Evolutionary conservation across 30 jellyfish, hydroid and myxozoan genomes (phyloP).

Genomic region (Sanderia malayensis): DNA sequence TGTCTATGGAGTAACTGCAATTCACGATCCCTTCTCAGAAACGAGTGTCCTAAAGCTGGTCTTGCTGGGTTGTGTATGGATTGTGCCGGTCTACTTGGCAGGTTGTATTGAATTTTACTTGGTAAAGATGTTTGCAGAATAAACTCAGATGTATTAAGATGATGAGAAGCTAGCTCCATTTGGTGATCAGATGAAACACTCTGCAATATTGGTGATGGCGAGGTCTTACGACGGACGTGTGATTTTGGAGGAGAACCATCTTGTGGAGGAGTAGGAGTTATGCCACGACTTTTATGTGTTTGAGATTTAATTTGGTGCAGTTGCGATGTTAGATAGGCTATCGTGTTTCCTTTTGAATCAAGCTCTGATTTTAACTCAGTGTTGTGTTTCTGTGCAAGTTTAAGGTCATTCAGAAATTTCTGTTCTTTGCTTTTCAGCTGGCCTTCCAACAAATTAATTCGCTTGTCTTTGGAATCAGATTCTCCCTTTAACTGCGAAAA

Average conservation of each 20-base stretch:
- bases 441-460: slow-evolving; percentile 81
- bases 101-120: slow-evolving; percentile 18
- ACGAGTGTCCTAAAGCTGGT: slow-evolving; percentile 73
- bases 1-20: slow-evolving; percentile 38
- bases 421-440: slow-evolving; percentile 84
- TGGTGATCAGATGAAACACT: slow-evolving; percentile 22
- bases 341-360: slow-evolving; percentile 74
- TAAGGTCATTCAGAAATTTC: slow-evolving; percentile 59
- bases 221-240: slow-evolving; percentile 46
- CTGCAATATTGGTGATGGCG: slow-evolving; percentile 53
- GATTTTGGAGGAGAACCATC: slow-evolving; percentile 53
- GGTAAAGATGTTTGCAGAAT: slow-evolving; percentile 55
- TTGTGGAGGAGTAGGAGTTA: slow-evolving; percentile 70
- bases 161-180: slow-evolving; percentile 50
- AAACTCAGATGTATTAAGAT: slow-evolving; percentile 48
- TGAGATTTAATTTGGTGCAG: slow-evolving; percentile 60
- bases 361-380: slow-evolving; percentile 75
- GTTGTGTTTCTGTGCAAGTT: slow-evolving; percentile 47
- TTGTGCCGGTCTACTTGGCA: slow-evolving; percentile 62
- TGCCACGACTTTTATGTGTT: not conserved
- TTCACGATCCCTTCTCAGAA: slow-evolving; percentile 71
- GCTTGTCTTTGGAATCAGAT: slow-evolving; percentile 68
- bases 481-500: slow-evolving; percentile 17
- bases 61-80: slow-evolving; percentile 64
- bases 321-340: slow-evolving; percentile 76